Conservation (phyloP, 2,797 vertebrate genomes). For the Bradypus variegatus region DNA sequence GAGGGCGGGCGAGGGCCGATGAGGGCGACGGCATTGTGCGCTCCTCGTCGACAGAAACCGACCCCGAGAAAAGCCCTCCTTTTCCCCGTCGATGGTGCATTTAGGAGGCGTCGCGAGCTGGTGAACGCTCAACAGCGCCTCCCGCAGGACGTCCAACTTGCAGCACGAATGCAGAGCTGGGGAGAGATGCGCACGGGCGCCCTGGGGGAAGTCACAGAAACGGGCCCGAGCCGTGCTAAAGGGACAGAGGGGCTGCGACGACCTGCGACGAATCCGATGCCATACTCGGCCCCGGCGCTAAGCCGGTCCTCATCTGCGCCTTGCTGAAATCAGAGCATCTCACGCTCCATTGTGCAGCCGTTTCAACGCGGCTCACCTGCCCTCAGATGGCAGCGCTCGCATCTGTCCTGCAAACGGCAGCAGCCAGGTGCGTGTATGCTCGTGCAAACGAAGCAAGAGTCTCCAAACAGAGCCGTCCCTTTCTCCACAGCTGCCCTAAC, state of each 20-base stretch:
- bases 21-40: no score
- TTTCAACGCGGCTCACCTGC: neutral
- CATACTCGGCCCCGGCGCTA: neutral
- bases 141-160: neutral
- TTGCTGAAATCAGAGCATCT: no score
- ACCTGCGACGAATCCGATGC: neutral
- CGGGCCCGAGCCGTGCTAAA: neutral
- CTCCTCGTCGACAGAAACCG: neutral
- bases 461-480: constrained; percentile 6
- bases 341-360: neutral
- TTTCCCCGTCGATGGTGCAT: neutral
- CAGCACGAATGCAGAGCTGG: no score
- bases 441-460: neutral
- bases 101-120: neutral
- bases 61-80: neutral
- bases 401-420: no score
- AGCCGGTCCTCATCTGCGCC: neutral
- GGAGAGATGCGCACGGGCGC: no score
- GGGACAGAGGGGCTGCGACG: no score
- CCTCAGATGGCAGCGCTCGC: neutral
- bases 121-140: neutral
- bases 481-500: neutral
- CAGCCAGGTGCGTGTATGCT: no score
- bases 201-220: no score
- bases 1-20: no score